A percentile compares a stretch with the other conserved stretches of the same genome.
These are phyloP conservation scores for Fulica atra DNA, from an alignment of 2,113 vertebrate species.

Conservation along the genomic window DNA sequence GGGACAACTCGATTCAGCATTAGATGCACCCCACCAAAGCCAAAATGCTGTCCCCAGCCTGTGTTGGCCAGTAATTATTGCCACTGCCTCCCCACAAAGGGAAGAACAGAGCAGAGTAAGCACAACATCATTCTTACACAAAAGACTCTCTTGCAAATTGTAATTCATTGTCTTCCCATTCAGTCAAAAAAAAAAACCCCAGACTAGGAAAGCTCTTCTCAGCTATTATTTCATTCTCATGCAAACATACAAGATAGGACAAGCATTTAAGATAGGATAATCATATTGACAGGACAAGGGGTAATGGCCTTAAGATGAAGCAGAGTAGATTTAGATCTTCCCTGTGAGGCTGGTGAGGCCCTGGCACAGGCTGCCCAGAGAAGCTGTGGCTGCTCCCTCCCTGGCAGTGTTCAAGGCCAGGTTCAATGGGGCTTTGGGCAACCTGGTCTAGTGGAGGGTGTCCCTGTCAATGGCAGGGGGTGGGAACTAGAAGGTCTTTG, in stretches of 20 bases:
- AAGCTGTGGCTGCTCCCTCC: too few relatives aligned
- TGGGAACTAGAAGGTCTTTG: too few relatives aligned
- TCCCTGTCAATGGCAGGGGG: too few relatives aligned
- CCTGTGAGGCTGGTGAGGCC: too few relatives aligned
- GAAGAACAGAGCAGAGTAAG: background rate
- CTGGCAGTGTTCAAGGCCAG: too few relatives aligned
- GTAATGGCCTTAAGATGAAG: too few relatives aligned
- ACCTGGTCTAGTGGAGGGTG: too few relatives aligned
- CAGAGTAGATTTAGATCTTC: too few relatives aligned
- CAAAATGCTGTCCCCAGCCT: background rate
- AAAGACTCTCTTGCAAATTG: background rate
- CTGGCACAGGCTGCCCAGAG: too few relatives aligned
- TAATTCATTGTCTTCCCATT: background rate
- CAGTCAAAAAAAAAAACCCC: background rate
- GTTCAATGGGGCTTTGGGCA: too few relatives aligned
- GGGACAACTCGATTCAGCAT: background rate
- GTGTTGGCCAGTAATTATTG: background rate
- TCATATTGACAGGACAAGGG: too few relatives aligned
- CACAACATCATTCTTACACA: background rate
- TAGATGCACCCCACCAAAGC: background rate
- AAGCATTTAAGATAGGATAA: too few relatives aligned
- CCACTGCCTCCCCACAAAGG: background rate
- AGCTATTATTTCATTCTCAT: background rate
- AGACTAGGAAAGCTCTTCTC: background rate
- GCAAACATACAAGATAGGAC: background rate